Evolutionary conservation across 2,888 invertebrate species (phyloP), one percentile per base, ranked within the genome.

Genomic region (Limnephilus rhombicus): DNA sequence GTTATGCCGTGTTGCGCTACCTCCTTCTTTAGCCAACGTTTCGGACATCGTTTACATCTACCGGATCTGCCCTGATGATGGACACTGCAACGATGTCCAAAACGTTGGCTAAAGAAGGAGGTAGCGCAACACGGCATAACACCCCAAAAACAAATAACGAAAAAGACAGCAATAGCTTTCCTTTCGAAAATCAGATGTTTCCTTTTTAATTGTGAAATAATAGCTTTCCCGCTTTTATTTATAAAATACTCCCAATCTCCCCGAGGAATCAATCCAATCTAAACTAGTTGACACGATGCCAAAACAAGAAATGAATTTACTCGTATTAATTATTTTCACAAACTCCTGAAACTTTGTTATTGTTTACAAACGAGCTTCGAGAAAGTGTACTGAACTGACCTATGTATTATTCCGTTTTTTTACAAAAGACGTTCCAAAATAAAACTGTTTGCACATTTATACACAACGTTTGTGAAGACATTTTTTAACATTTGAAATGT

Each of bases 361-460:
- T 86, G 86, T 86, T 86, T 86, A 86, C 86, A n/a, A 86, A 49
- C 9, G 82, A 34, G n/a, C 85, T 85, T 85, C n/a, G 34, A n/a
- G 24, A 53, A 86, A 49, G 86, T 86, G 31, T 86, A 53, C 45
- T 49, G 86, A 86, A 45, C 86, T 86, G 37, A 24, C 24, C 24
- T 68, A 68, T 68, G 37, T 37, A 37, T 37, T 68, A 68, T 24
- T 24, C 68, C 18, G 18, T 24, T 68, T 7, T 7, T 68, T 24
- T 68, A 5, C 7, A 24, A 68, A 31, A 24, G 24, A 24, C 3
- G 68, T 68, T 68, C 68, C 18, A 68, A 24, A 68, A 68, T 68
- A 68, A 24, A 9, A n/a, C n/a, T 68, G 68, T 68, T 68, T 68
- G n/a, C 68, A 53, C 53, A 53, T 53, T 18, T 68, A 1, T 24